These are phyloP conservation scores for Drosophila murphyi DNA, from an alignment of 1,140 invertebrate species.

Conservation along the genomic window DNA sequence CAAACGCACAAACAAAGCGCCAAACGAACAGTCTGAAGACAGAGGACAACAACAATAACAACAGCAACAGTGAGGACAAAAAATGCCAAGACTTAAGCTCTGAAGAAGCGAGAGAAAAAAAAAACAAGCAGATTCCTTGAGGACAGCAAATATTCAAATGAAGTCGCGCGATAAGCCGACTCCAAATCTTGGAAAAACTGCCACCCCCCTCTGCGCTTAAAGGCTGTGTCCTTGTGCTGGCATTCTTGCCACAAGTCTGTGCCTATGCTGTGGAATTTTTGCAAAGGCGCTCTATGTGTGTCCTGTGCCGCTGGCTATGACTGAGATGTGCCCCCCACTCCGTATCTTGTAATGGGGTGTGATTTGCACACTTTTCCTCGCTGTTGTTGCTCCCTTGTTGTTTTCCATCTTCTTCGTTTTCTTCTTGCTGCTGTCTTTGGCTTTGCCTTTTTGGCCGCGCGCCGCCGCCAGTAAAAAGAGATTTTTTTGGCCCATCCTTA, in stretches of 20 bases:
- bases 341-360: slow-evolving; percentile 76
- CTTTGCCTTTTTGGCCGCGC: slow-evolving; percentile 53
- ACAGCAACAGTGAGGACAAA: not conserved
- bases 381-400: slow-evolving; percentile 19
- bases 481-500: slow-evolving; percentile 43
- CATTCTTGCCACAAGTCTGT: slow-evolving; percentile 3
- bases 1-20: slow-evolving; percentile 81
- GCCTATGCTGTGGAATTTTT: slow-evolving; percentile 52
- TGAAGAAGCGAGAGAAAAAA: slow-evolving; percentile 2
- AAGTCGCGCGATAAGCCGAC: slow-evolving; percentile 83
- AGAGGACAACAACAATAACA: not conserved
- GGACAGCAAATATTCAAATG: slow-evolving; percentile 79
- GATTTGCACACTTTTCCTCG: slow-evolving; percentile 78
- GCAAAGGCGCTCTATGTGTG: slow-evolving; percentile 34
- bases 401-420: slow-evolving; percentile 4
- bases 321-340: not conserved
- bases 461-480: slow-evolving; percentile 47
- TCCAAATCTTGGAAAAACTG: slow-evolving; percentile 78
- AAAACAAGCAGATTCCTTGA: slow-evolving; percentile 26
- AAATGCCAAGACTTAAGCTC: slow-evolving; percentile 39
- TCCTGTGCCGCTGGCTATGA: slow-evolving; percentile 43
- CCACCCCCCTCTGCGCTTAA: not conserved
- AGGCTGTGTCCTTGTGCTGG: slow-evolving; percentile 8
- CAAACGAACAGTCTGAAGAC: slow-evolving; percentile 11
- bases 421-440: slow-evolving; percentile 17